phyloP scores from a whole-genome alignment of 2,797 vertebrate genomes.

The Periophthalmus magnuspinnatus region DNA sequence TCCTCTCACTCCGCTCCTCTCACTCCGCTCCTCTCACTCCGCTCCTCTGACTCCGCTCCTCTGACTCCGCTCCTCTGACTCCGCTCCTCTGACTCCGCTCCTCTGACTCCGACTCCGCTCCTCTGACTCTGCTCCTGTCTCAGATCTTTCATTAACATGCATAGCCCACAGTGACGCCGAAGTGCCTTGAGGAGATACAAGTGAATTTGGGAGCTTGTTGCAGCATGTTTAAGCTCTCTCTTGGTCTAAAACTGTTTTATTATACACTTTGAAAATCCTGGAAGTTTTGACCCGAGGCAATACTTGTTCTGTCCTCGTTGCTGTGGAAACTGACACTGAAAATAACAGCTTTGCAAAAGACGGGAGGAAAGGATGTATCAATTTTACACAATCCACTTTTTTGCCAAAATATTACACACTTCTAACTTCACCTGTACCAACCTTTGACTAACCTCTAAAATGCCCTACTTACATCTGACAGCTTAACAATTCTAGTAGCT shows the following conservation, averaged over 20 bases:
- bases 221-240: conserved; percentile 3
- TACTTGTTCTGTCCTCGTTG: conserved; percentile 11
- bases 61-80: neutral
- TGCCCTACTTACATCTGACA: neutral
- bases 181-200: conserved; percentile 3
- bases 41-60: neutral
- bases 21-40: neutral
- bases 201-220: conserved; percentile 8
- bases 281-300: conserved; percentile 8
- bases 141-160: conserved; percentile 1
- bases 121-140: neutral
- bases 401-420: neutral
- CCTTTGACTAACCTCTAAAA: neutral
- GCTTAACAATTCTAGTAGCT: neutral
- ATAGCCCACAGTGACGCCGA: neutral
- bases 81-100: neutral
- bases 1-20: neutral
- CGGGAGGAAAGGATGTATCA: neutral
- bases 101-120: neutral
- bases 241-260: conserved; percentile 9
- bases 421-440: neutral
- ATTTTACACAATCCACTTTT: conserved; percentile 4
- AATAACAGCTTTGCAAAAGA: conserved; percentile 3
- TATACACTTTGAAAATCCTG: conserved; percentile 12
- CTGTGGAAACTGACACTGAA: conserved; percentile 7